phyloP scores from a whole-genome alignment of 2,113 vertebrate species.

The Pachycephala philippinensis region DNA sequence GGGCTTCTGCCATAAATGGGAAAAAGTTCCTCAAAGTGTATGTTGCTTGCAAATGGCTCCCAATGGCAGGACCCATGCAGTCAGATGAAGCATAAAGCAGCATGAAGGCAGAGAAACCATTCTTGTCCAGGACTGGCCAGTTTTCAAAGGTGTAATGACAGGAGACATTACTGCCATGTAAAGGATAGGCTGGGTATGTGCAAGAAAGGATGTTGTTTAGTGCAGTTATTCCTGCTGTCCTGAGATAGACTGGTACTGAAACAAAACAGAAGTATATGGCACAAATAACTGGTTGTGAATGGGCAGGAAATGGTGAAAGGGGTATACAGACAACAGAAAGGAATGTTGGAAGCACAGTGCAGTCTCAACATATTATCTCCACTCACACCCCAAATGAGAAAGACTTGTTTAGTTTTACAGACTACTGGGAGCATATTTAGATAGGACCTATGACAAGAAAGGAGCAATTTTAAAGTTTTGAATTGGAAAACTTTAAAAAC shows the following conservation, averaged over 20 bases:
- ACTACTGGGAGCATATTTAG: background rate
- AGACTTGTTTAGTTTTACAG: background rate
- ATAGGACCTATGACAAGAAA: background rate
- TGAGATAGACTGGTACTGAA: background rate
- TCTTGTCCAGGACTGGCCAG: background rate
- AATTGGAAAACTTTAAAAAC: background rate
- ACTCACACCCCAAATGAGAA: background rate
- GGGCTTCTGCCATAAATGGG: background rate
- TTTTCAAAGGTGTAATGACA: background rate
- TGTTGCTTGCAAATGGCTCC: background rate
- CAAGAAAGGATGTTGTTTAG: background rate
- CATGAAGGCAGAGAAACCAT: background rate
- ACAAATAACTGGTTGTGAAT: background rate
- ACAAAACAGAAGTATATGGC: background rate
- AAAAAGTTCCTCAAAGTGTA: background rate
- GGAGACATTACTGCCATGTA: background rate
- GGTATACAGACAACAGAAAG: background rate
- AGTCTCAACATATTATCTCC: background rate
- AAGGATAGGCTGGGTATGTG: background rate
- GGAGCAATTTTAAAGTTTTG: background rate
- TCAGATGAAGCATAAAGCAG: background rate
- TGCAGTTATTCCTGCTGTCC: background rate
- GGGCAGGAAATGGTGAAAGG: background rate
- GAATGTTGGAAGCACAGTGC: background rate
- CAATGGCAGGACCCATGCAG: background rate